A percentile compares a stretch with the other conserved stretches of the same genome.
Evolutionary conservation across 2,113 vertebrate species (phyloP).

Genomic region (Pardalotus punctatus): DNA sequence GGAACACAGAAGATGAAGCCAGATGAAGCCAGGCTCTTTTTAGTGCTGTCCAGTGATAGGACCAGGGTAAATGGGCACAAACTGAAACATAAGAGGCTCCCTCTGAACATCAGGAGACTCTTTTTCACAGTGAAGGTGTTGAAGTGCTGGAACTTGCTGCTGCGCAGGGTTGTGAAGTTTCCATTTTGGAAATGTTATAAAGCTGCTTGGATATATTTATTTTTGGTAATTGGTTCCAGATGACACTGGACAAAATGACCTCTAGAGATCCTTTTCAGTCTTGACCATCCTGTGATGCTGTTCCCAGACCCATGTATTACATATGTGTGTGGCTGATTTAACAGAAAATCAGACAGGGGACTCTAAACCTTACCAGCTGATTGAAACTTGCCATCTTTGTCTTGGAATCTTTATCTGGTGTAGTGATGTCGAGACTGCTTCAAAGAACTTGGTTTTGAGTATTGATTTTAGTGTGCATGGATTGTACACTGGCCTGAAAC

Average conservation of each 20-base stretch:
- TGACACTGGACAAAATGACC: neutral
- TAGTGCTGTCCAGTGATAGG: no score
- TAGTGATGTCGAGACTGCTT: neutral
- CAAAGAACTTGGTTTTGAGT: neutral
- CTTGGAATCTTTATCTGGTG: neutral
- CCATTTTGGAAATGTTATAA: neutral
- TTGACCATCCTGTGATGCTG: neutral
- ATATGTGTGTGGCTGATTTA: neutral
- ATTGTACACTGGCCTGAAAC: neutral
- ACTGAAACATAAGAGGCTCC: neutral
- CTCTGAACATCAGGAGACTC: neutral
- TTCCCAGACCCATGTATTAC: neutral
- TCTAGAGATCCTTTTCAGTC: neutral
- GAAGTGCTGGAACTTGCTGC: accelerated
- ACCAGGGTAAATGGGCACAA: neutral
- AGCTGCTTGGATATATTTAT: neutral
- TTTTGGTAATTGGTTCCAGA: neutral
- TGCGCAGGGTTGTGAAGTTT: neutral
- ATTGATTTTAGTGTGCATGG: neutral
- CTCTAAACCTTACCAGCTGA: neutral
- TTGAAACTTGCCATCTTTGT: neutral
- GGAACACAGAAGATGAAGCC: neutral
- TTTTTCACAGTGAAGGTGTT: neutral
- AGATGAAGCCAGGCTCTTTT: neutral
- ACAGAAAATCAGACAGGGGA: neutral